Base-by-base conservation (phyloP, 2,113 vertebrate genomes). In the Oenanthe oenanthe region DNA sequence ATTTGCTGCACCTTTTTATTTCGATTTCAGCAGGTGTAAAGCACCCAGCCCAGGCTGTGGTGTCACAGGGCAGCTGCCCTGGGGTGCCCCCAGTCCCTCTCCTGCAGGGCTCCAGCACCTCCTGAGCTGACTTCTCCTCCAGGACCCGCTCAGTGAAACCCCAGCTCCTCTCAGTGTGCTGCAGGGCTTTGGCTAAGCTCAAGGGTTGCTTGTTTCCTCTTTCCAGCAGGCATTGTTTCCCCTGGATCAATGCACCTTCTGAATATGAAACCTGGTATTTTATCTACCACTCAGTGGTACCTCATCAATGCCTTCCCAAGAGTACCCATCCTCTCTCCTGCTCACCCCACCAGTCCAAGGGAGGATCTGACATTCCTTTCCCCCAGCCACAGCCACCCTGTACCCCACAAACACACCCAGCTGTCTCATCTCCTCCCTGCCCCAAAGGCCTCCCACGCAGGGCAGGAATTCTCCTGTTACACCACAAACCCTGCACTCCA, bases 81-180 rank as follows among this genome's bases (percentile, higher is more conserved):
- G 8, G 9, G 61, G 73, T n/a, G 7, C 10, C 36, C 40, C 15
- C 50, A 7, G 7, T 40, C 4, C 9, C 47, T 10, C 29, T 16
- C 45, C 40, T 22, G 17, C 48, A 62, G 31, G 42, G n/a, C 13
- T 15, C 20, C 20, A 51, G 36, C 34, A 18, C 10, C 12, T 45
- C 26, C 32, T 13, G 34, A 19, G 15, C 29, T 18, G 28, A 7
- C 43, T 8, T 21, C 28, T 29, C 32, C 47, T 79, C 42, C 24
- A 12, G 50, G 15, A 17, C 10, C 29, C 0, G 0, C 8, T 16
- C 32, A 28, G 4, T 8, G 34, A 40, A 40, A 13, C 19, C 7
- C 0, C 72, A 60, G 63, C 60, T 58, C 54, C 62, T 67, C 66
- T 18, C 32, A 5, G 11, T 20, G 31, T 32, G 56, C 63, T 38